These are phyloP conservation scores for Cetoscarus ocellatus DNA, from an alignment of 2,797 vertebrate species.

Conservation along the genomic window DNA sequence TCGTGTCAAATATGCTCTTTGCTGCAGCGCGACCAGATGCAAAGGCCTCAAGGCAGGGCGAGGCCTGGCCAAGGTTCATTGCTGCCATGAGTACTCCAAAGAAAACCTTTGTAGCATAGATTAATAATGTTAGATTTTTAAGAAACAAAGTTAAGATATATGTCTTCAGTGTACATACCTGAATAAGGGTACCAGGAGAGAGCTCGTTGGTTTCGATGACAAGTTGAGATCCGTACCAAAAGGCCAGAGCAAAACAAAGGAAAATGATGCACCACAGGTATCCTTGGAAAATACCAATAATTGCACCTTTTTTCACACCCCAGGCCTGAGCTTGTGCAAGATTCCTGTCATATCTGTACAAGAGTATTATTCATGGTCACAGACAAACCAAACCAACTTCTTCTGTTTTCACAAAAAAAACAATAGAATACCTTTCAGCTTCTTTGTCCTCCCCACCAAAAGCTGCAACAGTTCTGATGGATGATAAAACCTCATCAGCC, in stretches of 20 bases:
- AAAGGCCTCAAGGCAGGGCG: constrained; percentile 86
- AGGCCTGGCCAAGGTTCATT: constrained; percentile 86
- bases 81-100: constrained; percentile 88
- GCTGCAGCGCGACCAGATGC: constrained; percentile 87
- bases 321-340: constrained; percentile 83
- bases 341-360: constrained; percentile 85
- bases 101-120: constrained; percentile 78
- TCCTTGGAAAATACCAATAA: constrained; percentile 85
- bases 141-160: background rate
- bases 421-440: constrained; percentile 74
- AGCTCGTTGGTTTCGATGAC: constrained; percentile 86
- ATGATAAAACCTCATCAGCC: constrained; percentile 86
- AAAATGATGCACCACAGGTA: constrained; percentile 88
- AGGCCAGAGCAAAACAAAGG: constrained; percentile 85
- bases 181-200: constrained; percentile 84
- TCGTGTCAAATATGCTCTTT: constrained; percentile 86
- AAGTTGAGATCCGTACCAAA: constrained; percentile 88
- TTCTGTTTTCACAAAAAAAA: background rate
- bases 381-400: background rate
- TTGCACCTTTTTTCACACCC: constrained; percentile 85
- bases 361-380: background rate
- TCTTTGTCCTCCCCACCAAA: constrained; percentile 87
- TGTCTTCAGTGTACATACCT: constrained; percentile 67
- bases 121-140: no score
- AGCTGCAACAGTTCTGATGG: constrained; percentile 87